A percentile compares a stretch with the other conserved stretches of the same genome.
Conservation (phyloP, 2,113 vertebrate genomes). For the Labeo catla region DNA sequence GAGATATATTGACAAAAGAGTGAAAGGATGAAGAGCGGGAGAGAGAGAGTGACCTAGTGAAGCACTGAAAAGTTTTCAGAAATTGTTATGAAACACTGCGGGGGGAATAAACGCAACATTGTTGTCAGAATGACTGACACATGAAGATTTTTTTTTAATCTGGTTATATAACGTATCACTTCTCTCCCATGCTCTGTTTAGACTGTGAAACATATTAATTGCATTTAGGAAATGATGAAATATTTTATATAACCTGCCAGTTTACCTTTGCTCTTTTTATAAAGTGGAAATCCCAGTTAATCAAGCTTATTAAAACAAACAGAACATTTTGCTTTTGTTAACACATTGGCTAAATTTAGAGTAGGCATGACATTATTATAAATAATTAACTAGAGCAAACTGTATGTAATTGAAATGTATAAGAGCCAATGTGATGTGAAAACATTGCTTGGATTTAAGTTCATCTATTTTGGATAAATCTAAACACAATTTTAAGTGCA, state of each 20-base stretch:
- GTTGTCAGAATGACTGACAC: slow-evolving; percentile 1
- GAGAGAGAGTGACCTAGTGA: neutral
- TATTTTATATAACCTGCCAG: slow-evolving; percentile 8
- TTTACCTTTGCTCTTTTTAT: neutral
- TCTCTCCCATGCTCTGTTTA: neutral
- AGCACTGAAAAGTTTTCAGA: neutral
- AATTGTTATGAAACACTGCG: slow-evolving; percentile 13
- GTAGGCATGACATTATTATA: too few relatives aligned
- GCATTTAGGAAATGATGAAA: neutral
- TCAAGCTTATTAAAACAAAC: slow-evolving; percentile 8
- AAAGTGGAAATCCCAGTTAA: neutral
- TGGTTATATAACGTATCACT: neutral
- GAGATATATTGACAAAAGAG: slow-evolving; percentile 15
- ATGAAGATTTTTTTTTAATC: neutral
- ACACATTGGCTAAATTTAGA: neutral
- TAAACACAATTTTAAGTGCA: too few relatives aligned
- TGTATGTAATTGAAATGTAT: too few relatives aligned
- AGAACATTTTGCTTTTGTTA: slow-evolving; percentile 9
- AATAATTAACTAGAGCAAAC: too few relatives aligned
- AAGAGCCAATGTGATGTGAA: neutral
- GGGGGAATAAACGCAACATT: neutral
- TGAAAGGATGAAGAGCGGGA: slow-evolving; percentile 5
- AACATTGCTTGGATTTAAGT: neutral
- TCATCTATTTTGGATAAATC: too few relatives aligned
- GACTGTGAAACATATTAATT: slow-evolving; percentile 11